A percentile compares a stretch with the other conserved stretches of the same genome.
These are phyloP conservation scores for Chlorocebus sabaeus DNA, from an alignment of 2,113 vertebrate species.

Conservation along the genomic window DNA sequence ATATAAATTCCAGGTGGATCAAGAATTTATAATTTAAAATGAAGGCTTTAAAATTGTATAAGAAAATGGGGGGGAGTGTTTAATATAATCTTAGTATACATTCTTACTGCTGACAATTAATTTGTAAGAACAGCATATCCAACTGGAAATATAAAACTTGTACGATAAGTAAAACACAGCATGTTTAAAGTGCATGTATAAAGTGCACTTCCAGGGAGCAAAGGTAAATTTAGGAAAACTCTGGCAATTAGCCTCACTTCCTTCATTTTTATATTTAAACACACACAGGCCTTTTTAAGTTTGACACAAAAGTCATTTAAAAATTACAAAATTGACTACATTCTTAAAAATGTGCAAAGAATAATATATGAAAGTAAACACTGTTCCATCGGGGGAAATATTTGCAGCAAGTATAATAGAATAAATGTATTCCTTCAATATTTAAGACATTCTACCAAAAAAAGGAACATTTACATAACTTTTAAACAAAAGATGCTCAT, in stretches of 20 bases:
- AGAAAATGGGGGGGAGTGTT: neutral
- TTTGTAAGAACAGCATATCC: neutral
- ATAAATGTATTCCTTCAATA: neutral
- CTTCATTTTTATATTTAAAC: slow-evolving; percentile 36
- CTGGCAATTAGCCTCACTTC: neutral
- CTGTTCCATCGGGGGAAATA: neutral
- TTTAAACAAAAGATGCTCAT: neutral
- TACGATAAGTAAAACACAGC: neutral
- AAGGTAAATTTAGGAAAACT: neutral
- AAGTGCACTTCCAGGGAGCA: neutral
- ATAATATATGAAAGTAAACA: neutral
- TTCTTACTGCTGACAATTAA: neutral
- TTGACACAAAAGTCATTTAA: neutral
- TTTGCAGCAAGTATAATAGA: neutral
- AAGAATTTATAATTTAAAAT: slow-evolving; percentile 22
- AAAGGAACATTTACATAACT: neutral
- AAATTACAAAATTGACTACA: neutral
- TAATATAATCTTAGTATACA: neutral
- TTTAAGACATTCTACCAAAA: neutral
- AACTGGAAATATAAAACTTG: neutral
- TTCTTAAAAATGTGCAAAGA: neutral
- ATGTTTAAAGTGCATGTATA: neutral
- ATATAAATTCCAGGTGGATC: neutral
- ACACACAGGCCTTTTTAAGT: neutral
- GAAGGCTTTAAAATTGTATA: neutral